Evolutionary conservation across 2,113 vertebrate species (phyloP).

Genomic region (Perca schrenkii): DNA sequence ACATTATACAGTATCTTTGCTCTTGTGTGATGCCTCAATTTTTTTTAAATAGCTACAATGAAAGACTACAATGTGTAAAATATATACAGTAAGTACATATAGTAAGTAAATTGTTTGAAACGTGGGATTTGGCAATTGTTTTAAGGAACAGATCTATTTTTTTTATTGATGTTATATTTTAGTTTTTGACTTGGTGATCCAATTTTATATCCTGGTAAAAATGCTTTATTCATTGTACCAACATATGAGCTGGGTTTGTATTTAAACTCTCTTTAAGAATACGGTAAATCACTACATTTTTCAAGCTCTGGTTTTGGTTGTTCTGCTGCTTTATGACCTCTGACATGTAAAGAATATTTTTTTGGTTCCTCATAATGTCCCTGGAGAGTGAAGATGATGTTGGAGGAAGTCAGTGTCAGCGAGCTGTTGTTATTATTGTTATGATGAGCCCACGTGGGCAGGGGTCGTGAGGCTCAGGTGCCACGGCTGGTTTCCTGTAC

Average conservation of each 20-base stretch:
- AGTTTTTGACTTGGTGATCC: too few relatives aligned
- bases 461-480: constrained; percentile 20
- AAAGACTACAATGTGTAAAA: neutral
- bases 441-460: constrained; percentile 37
- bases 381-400: neutral
- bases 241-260: neutral
- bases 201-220: too few relatives aligned
- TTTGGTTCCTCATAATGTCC: neutral
- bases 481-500: constrained; percentile 66
- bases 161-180: too few relatives aligned
- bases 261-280: neutral
- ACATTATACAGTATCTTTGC: neutral
- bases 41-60: neutral
- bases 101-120: neutral
- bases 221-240: neutral
- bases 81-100: neutral
- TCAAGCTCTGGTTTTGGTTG: neutral
- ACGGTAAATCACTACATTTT: neutral
- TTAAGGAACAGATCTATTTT: neutral
- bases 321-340: neutral
- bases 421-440: constrained; percentile 43
- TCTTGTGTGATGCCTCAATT: neutral
- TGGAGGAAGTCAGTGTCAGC: neutral
- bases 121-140: neutral
- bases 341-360: neutral